These are phyloP conservation scores for Montifringilla adamsi DNA, from an alignment of 2,113 vertebrate genomes.

Conservation along the genomic window DNA sequence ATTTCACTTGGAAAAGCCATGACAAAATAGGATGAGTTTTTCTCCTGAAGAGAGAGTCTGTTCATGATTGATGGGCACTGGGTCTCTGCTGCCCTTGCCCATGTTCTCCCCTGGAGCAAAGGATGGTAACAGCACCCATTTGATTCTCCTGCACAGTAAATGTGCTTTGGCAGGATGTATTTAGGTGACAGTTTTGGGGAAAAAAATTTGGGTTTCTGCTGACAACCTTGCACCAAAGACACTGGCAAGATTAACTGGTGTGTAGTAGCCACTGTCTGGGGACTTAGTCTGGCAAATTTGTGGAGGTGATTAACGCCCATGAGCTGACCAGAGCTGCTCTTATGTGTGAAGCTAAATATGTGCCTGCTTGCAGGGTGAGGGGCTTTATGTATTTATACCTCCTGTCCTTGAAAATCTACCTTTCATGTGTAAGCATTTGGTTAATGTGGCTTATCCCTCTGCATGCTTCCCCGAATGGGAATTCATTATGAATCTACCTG, in stretches of 20 bases:
- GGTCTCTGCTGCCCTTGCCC: neutral
- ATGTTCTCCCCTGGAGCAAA: neutral
- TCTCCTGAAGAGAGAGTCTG: accelerated
- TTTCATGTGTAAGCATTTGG: neutral
- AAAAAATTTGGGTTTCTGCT: neutral
- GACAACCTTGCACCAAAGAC: neutral
- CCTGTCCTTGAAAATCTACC: neutral
- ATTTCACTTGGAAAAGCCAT: neutral
- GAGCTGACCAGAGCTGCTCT: neutral
- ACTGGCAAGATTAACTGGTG: too few species aligned
- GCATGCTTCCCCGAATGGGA: neutral
- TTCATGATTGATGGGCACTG: accelerated
- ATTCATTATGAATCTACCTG: neutral
- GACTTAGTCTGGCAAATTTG: neutral
- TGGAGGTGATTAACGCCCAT: neutral
- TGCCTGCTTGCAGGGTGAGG: neutral
- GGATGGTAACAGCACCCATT: too few species aligned
- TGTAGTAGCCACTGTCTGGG: neutral
- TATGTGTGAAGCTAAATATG: neutral
- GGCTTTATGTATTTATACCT: neutral
- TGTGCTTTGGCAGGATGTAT: neutral
- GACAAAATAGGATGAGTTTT: neutral
- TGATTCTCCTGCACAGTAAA: neutral
- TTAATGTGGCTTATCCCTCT: neutral
- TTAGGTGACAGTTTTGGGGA: neutral